These are phyloP conservation scores for Oreochromis spilurus DNA, from an alignment of 2,113 vertebrate species.

Conservation along the genomic window DNA sequence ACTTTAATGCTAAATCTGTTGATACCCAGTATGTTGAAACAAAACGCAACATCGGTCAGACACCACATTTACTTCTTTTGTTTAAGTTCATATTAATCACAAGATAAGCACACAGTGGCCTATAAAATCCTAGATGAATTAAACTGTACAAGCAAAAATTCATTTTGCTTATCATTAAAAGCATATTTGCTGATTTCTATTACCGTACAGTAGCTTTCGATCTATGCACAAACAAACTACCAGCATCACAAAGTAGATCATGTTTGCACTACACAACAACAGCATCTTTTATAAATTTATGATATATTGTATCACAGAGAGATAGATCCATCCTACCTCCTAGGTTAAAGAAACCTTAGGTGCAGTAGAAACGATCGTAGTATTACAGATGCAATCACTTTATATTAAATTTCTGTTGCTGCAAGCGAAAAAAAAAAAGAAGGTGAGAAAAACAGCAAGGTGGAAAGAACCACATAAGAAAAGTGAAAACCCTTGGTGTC, in stretches of 20 bases:
- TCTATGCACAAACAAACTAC: not conserved
- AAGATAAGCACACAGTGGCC: not conserved
- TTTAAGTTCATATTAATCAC: not conserved
- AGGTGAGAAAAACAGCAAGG: not conserved
- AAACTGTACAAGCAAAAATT: not conserved
- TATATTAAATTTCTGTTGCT: not conserved
- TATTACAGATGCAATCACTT: not conserved
- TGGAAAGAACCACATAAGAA: not conserved
- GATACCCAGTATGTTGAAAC: not conserved
- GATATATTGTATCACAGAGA: not conserved
- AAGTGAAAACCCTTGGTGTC: not conserved
- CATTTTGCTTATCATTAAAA: not conserved
- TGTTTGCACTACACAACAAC: not conserved
- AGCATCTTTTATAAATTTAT: not conserved
- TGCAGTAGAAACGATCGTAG: conserved; percentile 50
- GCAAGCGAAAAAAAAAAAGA: not conserved
- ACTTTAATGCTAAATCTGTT: not conserved
- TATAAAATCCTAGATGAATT: not conserved
- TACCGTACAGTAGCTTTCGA: not conserved
- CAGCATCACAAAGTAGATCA: not conserved
- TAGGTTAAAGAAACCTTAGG: conserved; percentile 48
- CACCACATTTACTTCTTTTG: not conserved
- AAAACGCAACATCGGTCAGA: not conserved
- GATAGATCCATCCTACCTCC: conserved; percentile 45
- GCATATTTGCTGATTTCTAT: not conserved